Evolutionary conservation across 2,888 invertebrate species (phyloP).

Genomic region (Trichogramma evanescens): DNA sequence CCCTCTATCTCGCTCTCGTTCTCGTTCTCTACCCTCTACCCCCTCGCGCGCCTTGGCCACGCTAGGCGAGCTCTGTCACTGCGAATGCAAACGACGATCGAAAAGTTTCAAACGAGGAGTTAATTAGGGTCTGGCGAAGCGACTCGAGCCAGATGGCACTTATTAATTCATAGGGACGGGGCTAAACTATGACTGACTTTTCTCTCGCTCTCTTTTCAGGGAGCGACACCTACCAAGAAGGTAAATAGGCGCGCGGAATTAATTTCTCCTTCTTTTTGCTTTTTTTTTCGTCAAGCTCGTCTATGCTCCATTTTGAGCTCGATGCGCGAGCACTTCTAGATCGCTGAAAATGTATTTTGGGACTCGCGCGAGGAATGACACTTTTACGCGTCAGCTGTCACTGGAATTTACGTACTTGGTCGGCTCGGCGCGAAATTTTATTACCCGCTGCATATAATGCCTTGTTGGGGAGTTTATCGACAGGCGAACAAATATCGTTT

Average conservation of each 20-base stretch:
- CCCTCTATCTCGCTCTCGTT: not conserved
- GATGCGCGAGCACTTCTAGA: no score
- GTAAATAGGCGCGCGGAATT: not conserved
- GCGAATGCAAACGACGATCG: not conserved
- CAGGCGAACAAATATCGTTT: no score
- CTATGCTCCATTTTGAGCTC: no score
- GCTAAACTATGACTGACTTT: no score
- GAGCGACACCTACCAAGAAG: not conserved
- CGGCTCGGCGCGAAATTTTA: no score
- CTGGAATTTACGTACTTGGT: no score
- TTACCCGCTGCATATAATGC: no score
- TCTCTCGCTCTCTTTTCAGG: not conserved
- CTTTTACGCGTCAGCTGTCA: no score
- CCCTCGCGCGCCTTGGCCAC: not conserved
- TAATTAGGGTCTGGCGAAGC: slow-evolving; percentile 6
- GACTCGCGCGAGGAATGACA: no score
- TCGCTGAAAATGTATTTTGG: no score
- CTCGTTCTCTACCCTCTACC: not conserved
- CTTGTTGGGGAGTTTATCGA: no score
- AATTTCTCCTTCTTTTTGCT: not conserved
- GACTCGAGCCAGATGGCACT: slow-evolving; percentile 10
- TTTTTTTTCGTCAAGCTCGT: not conserved
- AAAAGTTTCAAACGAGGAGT: slow-evolving; percentile 17
- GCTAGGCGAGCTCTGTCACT: not conserved
- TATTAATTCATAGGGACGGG: slow-evolving; percentile 19